Evolutionary conservation across 2,888 invertebrate species (phyloP), one percentile per base, ranked within the genome.

Genomic region (Ecliptopera silaceata): DNA sequence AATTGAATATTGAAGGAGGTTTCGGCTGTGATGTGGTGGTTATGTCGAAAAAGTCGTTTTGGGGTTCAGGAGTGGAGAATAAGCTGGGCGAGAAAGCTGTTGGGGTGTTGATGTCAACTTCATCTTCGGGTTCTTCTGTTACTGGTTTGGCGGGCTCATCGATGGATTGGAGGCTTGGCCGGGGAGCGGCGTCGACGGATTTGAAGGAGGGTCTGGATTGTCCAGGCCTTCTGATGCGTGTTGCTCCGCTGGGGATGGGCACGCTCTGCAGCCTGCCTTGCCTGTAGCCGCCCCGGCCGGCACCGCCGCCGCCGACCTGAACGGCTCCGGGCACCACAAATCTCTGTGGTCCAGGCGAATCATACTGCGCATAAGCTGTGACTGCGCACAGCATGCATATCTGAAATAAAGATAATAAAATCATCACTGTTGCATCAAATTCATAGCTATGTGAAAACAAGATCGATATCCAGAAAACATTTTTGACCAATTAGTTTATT

Each of bases 111-210:
- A 92, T 92, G 46, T 93, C 92, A 39, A 84, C 76, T 47, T 92
- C 93, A 58, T 95, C 94, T 80, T 95, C 94, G 15, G 92, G 92
- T 66, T 94, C 93, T 80, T 95, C 95, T 0, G 94, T 94, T 5
- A 95, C 95, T 1, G 95, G 95, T 66, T 94, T 93, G 11, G 93
- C 84, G 45, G 82, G 86, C 61, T 92, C 91, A 3, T 93, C 88
- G 12, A 92, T 77, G 4, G 88, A 90, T 70, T 92, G 92, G 13
- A 88, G 79, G 67, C 71, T 88, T 4, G 90, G 92, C 29, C 87
- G 80, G 4, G 88, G 89, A 12, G 86, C 77, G 12, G 80, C 92
- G 69, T 78, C 93, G 64, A 82, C 92, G 49, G 76, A 92, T 71
- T 79, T 90, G 74, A 92, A 88, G 20, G 90, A 88, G 15, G 88